Base-by-base conservation (phyloP, 2,797 vertebrate species). In the Spondyliosoma cantharus region DNA sequence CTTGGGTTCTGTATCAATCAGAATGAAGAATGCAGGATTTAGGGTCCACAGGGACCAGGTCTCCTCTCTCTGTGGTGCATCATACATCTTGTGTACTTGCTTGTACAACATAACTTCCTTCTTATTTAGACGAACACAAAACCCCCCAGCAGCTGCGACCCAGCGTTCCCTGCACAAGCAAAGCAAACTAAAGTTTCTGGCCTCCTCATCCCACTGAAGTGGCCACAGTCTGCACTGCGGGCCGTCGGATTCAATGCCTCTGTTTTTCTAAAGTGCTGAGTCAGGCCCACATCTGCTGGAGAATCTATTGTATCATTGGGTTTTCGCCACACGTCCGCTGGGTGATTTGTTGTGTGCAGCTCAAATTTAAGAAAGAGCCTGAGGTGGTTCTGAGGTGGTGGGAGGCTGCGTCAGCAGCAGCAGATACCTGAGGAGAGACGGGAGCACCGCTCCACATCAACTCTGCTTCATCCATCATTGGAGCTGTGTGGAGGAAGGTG, bases 281-380 rank as follows among this genome's bases (percentile, higher is more conserved):
- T 82, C 45, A 71, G 15, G 52, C 49, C 54, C 61, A 73, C 62
- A 80, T 69, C 81, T 87, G 52, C 70, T 81, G 73, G 82, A 88
- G 77, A 52, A 65, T 75, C 68, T 80, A 52, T 85, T 68, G 86
- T 78, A 61, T 89, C 78, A 25, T 69, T 74, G 83, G 78, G 68
- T 77, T 87, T 85, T 60, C 80, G 57, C 60, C 78, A 43, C 61
- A 79, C 42, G 50, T 86, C 79, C 72, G 67, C 46, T 3, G 25
- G 65, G 66, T 83, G 82, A 85, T 90, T 81, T 87, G 78, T 85
- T 87, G 58, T 60, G 68, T 83, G 74, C 48, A 65, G 76, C 58
- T 78, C 57, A 61, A 78, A 70, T 84, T 72, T 76, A 73, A 83
- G 59, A 54, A 80, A 76, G 53, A 74, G 82, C 80, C 85, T 25